Percentiles rank a stretch among this genome's conserved stretches.
These are phyloP conservation scores for Emydocephalus ijimae DNA, from an alignment of 2,113 vertebrate species.

Conservation along the genomic window DNA sequence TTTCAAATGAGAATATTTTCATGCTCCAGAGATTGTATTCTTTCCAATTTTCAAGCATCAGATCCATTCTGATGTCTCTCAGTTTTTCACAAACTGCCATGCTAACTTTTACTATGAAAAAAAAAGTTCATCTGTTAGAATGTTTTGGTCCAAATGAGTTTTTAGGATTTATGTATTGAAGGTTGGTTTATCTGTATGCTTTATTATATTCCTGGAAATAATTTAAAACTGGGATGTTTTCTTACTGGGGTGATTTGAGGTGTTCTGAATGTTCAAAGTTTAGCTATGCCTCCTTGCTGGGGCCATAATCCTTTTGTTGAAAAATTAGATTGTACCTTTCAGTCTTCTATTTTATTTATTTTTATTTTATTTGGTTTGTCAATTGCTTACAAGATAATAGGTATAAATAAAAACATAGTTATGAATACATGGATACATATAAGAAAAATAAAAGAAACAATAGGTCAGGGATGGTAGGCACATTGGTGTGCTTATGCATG, in stretches of 20 bases:
- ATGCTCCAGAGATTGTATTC: background rate
- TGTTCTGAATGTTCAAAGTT: background rate
- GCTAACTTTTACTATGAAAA: background rate
- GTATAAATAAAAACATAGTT: too few relatives aligned
- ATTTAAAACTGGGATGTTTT: background rate
- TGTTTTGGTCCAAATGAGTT: background rate
- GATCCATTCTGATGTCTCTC: background rate
- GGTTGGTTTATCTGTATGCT: background rate
- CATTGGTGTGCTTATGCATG: too few relatives aligned
- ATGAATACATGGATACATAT: too few relatives aligned
- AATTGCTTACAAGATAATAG: too few relatives aligned
- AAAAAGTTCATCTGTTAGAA: background rate
- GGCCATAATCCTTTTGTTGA: background rate
- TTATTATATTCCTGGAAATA: background rate
- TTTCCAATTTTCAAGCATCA: background rate
- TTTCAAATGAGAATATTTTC: background rate
- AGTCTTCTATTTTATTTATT: background rate
- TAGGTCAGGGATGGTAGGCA: too few relatives aligned
- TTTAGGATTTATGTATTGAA: background rate
- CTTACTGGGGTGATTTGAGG: background rate
- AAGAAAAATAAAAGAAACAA: too few relatives aligned
- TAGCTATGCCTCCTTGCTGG: background rate
- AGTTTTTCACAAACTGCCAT: background rate
- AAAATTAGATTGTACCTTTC: background rate
- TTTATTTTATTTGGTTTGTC: too few relatives aligned